Evolutionary conservation across 2,113 vertebrate species (phyloP).

Genomic region (Pelobates fuscus): DNA sequence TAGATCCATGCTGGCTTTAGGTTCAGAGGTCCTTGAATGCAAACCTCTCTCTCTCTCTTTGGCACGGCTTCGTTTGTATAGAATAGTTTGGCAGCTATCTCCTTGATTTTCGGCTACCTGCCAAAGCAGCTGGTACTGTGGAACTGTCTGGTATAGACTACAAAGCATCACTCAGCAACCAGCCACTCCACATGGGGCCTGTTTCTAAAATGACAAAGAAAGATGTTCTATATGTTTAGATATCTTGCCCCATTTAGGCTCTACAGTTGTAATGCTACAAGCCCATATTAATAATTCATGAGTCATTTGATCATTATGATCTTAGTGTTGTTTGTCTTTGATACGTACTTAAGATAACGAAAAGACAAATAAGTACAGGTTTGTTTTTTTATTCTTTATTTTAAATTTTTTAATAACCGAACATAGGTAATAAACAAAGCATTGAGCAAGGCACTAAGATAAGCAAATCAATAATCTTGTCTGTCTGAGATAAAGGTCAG

Average conservation of each 20-base stretch:
- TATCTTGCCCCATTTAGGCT: constrained; percentile 68
- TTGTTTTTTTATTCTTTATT: too few relatives aligned
- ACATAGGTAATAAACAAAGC: too few relatives aligned
- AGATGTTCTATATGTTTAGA: constrained; percentile 76
- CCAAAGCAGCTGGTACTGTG: constrained; percentile 89
- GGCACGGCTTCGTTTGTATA: constrained; percentile 80
- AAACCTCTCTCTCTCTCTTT: constrained; percentile 74
- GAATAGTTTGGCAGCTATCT: constrained; percentile 81
- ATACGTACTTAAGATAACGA: constrained; percentile 43
- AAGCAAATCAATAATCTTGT: too few relatives aligned
- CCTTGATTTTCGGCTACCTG: constrained; percentile 82
- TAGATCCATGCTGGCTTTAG: constrained; percentile 82
- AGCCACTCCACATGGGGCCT: constrained; percentile 76
- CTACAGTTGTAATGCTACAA: constrained; percentile 74
- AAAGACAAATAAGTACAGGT: background rate
- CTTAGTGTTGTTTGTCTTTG: constrained; percentile 55
- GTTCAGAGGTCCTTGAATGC: constrained; percentile 78
- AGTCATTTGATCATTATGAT: constrained; percentile 73
- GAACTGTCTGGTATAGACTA: constrained; percentile 79
- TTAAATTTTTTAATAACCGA: too few relatives aligned
- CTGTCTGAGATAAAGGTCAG: too few relatives aligned
- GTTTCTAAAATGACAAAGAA: constrained; percentile 82
- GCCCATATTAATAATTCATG: constrained; percentile 81
- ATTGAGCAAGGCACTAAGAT: too few relatives aligned
- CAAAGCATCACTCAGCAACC: constrained; percentile 84